Evolutionary conservation across 2,888 invertebrate genomes (phyloP).

Genomic region (Zhuqinia jingwanae): DNA sequence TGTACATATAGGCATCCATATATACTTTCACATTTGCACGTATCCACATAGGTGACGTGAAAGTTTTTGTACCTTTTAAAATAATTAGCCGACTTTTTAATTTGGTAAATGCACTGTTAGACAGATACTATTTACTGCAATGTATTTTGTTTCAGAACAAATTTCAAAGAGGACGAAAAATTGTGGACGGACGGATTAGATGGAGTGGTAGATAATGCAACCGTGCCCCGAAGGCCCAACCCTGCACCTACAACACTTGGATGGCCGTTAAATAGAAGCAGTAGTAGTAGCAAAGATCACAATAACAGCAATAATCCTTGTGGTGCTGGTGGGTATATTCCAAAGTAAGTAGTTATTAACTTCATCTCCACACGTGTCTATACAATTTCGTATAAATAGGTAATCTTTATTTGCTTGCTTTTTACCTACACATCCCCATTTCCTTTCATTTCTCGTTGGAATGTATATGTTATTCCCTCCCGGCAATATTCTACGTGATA

Average conservation of each 20-base stretch:
- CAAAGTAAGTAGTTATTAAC: conserved; percentile 31
- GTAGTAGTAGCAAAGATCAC: conserved; percentile 59
- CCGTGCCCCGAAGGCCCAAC: conserved; percentile 45
- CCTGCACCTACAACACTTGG: conserved; percentile 23
- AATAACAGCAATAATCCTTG: conserved; percentile 57
- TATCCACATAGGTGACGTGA: neutral
- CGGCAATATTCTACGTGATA: too few species aligned
- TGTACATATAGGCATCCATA: too few species aligned
- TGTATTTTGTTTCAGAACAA: conserved; percentile 32
- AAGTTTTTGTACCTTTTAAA: neutral
- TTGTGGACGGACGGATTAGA: conserved; percentile 63
- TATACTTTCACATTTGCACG: too few species aligned
- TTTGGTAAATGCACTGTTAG: neutral
- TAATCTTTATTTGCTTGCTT: too few species aligned
- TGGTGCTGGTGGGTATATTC: conserved; percentile 58
- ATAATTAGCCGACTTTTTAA: neutral
- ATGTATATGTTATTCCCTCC: too few species aligned
- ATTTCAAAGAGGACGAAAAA: conserved; percentile 65
- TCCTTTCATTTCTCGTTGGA: too few species aligned
- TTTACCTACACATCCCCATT: too few species aligned
- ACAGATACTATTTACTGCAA: neutral
- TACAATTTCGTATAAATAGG: too few species aligned
- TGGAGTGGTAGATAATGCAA: conserved; percentile 49
- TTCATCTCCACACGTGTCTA: too few species aligned
- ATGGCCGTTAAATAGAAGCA: conserved; percentile 59